phyloP scores from a whole-genome alignment of 2,888 invertebrate species.

The Linnaemya vulpina region DNA sequence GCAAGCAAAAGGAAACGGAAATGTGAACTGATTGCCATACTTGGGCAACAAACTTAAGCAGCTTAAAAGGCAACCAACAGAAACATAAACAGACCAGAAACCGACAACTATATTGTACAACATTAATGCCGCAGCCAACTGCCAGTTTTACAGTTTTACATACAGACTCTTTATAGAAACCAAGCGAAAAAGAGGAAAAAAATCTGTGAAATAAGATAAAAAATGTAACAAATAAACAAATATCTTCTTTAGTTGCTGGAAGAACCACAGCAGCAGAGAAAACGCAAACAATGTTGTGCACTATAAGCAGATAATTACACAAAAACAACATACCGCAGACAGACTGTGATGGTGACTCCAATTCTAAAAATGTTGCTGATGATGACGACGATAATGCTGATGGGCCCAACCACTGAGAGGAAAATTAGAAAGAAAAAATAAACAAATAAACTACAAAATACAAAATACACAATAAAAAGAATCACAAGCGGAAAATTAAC shows the following conservation, averaged over 20 bases:
- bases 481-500: constrained; percentile 83
- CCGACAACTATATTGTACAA: constrained; percentile 58
- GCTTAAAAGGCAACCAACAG: constrained; percentile 60
- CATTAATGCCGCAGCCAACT: constrained; percentile 27
- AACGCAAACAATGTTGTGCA: constrained; percentile 38
- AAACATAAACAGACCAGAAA: constrained; percentile 58
- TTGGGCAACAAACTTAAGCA: constrained; percentile 63
- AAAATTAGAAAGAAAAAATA: constrained; percentile 80
- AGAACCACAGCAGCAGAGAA: constrained; percentile 36
- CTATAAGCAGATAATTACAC: constrained; percentile 75
- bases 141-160: constrained; percentile 1
- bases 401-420: constrained; percentile 76
- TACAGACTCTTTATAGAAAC: neutral
- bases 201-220: constrained; percentile 32
- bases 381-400: constrained; percentile 40
- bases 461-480: constrained; percentile 74
- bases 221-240: constrained; percentile 63
- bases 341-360: constrained; percentile 55
- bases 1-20: constrained; percentile 36
- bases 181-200: neutral
- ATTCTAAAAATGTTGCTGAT: constrained; percentile 22
- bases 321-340: constrained; percentile 72
- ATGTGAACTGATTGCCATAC: constrained; percentile 40
- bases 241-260: constrained; percentile 51
- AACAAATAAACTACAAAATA: neutral